Base-by-base conservation (phyloP, 2,797 vertebrate species). In the Semotilus atromaculatus region DNA sequence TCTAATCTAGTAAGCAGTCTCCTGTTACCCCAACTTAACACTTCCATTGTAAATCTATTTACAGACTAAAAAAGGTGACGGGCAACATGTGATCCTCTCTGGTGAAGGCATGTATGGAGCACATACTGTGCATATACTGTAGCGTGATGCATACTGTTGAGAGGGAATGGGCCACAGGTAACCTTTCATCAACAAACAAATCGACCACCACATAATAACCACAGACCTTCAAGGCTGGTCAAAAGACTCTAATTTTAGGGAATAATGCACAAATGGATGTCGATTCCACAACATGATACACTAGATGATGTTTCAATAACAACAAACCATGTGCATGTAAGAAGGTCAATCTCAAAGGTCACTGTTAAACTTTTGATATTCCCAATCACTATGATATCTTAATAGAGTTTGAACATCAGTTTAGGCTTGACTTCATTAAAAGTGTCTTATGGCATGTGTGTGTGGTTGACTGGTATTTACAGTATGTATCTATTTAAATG, bases 181-280 rank as follows among this genome's bases (percentile, higher is more conserved):
- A 80, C 62, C 78, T 68, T 80, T 80, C 29, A 53, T 36, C 21
- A 68, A 67, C 40, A 80, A 60, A 60, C 23, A n/a, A n/a, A 38
- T 14, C 6, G 5, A 11, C 26, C n/a, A 8, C 6, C 9, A 14
- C 40, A 48, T 21, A 45, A 45, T 43, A 48, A 48, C 14, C 40
- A 45, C 5, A 9, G 75, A n/a, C 55, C 3, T 19, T 29, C 51
- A 58, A n/a, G 21, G 34, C 53, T 45, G 38, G 38, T 36, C 73
- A 75, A 43, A 51, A 73, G 43, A 48, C 43, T 26, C 21, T 31
- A 5, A 16, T 53, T 53, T 36, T 38, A 38, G 21, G 6, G 11
- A 55, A 55, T 36, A 53, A 75, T 13, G 71, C 21, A 36, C 21
- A 55, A 55, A 75, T 38, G 53, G 23, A 76, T 10, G 51, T 38